phyloP scores from a whole-genome alignment of 2,888 invertebrate genomes.

The Ganaspis brasiliensis region DNA sequence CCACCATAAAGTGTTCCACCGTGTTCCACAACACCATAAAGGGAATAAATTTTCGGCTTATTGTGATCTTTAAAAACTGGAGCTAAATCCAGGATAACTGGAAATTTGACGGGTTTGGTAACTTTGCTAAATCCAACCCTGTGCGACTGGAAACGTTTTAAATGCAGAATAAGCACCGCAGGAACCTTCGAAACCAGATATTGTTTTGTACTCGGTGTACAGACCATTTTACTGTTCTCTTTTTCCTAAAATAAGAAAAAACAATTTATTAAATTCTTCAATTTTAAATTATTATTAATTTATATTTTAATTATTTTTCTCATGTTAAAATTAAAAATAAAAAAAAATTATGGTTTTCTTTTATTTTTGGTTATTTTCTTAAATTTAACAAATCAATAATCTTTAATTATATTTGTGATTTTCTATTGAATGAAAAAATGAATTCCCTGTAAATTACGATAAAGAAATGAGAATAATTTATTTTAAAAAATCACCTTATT shows the following conservation, averaged over 20 bases:
- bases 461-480: no score
- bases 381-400: no score
- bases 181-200: constrained; percentile 95
- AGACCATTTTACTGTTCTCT: constrained; percentile 86
- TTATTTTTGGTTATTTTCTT: no score
- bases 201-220: constrained; percentile 91
- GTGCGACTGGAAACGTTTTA: constrained; percentile 95
- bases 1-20: constrained; percentile 94
- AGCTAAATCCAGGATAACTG: constrained; percentile 91
- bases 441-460: no score
- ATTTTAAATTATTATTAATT: constrained; percentile 17
- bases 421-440: no score
- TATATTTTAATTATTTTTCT: no score
- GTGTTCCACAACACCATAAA: constrained; percentile 98
- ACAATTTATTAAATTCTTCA: constrained; percentile 28
- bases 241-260: constrained; percentile 80
- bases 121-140: constrained; percentile 88
- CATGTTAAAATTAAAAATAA: no score
- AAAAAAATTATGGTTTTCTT: no score
- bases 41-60: constrained; percentile 87
- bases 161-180: constrained; percentile 95
- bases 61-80: constrained; percentile 91
- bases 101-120: constrained; percentile 93
- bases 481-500: no score
- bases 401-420: no score